phyloP scores from a whole-genome alignment of 2,888 invertebrate genomes.

The Coenonympha arcania region DNA sequence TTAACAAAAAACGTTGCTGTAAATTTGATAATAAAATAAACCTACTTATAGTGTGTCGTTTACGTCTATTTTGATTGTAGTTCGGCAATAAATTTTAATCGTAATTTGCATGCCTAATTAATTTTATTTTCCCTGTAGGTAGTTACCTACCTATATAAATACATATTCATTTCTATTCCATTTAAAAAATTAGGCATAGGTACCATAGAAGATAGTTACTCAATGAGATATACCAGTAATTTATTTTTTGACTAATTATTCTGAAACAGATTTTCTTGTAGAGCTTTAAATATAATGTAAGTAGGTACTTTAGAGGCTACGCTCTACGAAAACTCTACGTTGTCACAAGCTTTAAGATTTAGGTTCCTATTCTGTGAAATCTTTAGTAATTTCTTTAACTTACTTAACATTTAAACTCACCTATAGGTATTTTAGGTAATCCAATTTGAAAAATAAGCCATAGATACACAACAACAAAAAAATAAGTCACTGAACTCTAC shows the following conservation, averaged over 20 bases:
- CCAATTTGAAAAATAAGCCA: conserved; percentile 10
- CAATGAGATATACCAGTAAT: too few species aligned
- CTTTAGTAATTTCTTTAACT: background rate
- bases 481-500: conserved; percentile 19
- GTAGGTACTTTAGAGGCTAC: too few species aligned
- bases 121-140: background rate
- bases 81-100: background rate
- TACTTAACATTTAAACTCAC: conserved; percentile 32
- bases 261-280: too few species aligned
- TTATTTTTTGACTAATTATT: too few species aligned
- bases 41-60: background rate
- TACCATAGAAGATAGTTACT: too few species aligned
- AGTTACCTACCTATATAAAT: too few species aligned
- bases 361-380: too few species aligned
- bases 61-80: background rate
- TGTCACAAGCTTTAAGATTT: too few species aligned
- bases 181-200: background rate
- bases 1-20: background rate
- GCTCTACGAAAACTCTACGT: too few species aligned
- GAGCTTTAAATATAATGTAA: too few species aligned
- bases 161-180: background rate
- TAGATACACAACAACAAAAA: conserved; percentile 26
- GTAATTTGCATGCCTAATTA: background rate
- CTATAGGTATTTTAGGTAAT: conserved; percentile 28
- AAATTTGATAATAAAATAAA: background rate